These are phyloP conservation scores for Spisula subtruncata DNA, from an alignment of 2,888 invertebrate genomes.

Conservation along the genomic window DNA sequence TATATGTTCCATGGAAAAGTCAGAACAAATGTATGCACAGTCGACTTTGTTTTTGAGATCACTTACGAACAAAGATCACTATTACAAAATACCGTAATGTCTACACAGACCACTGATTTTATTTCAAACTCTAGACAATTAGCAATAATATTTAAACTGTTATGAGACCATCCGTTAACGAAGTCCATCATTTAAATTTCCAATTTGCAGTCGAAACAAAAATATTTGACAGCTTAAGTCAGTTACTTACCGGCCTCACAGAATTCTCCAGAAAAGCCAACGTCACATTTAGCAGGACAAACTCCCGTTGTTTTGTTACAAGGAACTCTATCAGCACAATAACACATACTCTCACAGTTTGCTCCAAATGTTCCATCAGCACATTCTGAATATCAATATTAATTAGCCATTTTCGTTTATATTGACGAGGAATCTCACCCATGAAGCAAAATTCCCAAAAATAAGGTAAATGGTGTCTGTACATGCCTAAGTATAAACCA, in stretches of 20 bases:
- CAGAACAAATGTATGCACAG: neutral
- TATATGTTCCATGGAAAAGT: neutral
- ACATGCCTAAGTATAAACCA: too few relatives aligned
- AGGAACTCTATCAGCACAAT: conserved; percentile 60
- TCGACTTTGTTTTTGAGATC: neutral
- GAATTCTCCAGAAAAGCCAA: conserved; percentile 53
- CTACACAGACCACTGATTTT: too few relatives aligned
- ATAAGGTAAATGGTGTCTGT: too few relatives aligned
- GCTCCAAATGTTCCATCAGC: conserved; percentile 63
- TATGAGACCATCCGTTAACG: too few relatives aligned
- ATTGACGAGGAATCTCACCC: neutral
- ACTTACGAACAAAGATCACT: too few relatives aligned
- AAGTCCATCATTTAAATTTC: too few relatives aligned
- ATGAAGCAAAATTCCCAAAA: neutral
- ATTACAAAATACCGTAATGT: too few relatives aligned
- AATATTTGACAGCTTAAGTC: too few relatives aligned
- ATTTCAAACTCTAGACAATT: too few relatives aligned
- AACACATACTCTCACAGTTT: conserved; percentile 59
- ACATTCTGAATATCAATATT: conserved; percentile 56
- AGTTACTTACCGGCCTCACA: conserved; percentile 58
- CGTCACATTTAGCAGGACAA: conserved; percentile 63
- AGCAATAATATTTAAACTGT: too few relatives aligned
- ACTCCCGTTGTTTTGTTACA: conserved; percentile 66
- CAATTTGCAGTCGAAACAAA: too few relatives aligned
- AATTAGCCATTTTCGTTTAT: neutral